Evolutionary conservation across 2,888 invertebrate genomes (phyloP).

Genomic region (Drosophila tripunctata): DNA sequence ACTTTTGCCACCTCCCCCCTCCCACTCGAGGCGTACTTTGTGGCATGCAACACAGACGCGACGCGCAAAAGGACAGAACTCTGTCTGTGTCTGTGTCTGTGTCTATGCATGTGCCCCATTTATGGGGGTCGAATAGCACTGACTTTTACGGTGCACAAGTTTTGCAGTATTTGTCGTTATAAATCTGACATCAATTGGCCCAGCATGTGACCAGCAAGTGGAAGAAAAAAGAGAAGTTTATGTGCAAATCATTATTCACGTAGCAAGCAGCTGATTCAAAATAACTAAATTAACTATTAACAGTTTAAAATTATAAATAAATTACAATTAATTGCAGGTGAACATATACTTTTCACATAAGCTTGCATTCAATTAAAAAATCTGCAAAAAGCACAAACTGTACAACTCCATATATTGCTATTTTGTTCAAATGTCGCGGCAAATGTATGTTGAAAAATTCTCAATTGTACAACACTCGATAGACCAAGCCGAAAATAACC

Average conservation of each 20-base stretch:
- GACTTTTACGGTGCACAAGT: slow-evolving; percentile 35
- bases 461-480: background rate
- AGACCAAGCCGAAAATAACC: background rate
- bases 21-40: slow-evolving; percentile 21
- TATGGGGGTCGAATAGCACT: slow-evolving; percentile 9
- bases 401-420: background rate
- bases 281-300: too few relatives aligned
- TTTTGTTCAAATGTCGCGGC: background rate
- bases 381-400: too few relatives aligned
- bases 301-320: too few relatives aligned
- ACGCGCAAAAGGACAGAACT: background rate
- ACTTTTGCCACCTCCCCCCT: background rate
- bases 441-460: background rate
- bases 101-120: slow-evolving; percentile 3
- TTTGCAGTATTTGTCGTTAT: slow-evolving; percentile 73
- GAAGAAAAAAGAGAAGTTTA: too few relatives aligned
- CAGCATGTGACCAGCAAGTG: slow-evolving; percentile 49
- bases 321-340: too few relatives aligned
- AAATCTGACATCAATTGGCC: slow-evolving; percentile 81
- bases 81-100: slow-evolving; percentile 7
- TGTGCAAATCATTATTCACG: too few relatives aligned
- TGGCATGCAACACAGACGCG: slow-evolving; percentile 15
- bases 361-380: too few relatives aligned
- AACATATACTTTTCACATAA: too few relatives aligned
- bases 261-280: too few relatives aligned